Evolutionary conservation across 2,888 invertebrate species (phyloP), one percentile per base, ranked within the genome.

Genomic region (Tuberolachnus salignus): DNA sequence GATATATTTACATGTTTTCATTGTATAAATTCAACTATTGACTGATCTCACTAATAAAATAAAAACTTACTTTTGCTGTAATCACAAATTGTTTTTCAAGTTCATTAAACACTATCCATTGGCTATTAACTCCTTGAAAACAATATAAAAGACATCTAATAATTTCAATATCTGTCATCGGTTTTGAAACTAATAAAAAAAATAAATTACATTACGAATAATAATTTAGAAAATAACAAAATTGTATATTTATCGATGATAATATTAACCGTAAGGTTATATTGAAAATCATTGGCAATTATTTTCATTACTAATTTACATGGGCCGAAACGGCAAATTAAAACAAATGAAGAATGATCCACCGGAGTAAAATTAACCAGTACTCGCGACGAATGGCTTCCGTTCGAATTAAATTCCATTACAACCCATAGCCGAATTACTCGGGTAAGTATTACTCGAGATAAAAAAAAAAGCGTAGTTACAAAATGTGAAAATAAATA

Each of bases 101-200:
- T 66, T 71, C 53, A 84, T 92, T 91, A 83, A 90, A 89, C 82
- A 90, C 90, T 26, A 94, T 86, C 83, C 91, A 88, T 83, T 91
- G 91, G 23, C 94, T 92, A 83, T 93, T 92, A 81, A 97, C 93
- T 4, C 97, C 97, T 84, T 95, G 94, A 82, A 97, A 92, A 1
- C 92, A 91, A 84, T 93, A 92, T 69, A 97, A 90, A 14, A 95
- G 89, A 84, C 94, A 95, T 83, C 92, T 90, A 1, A 93, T 90
- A 81, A 91, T 84, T 69, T 88, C 87, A 81, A 86, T 85, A 83
- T 88, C 88, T 1, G 87, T 86, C 66, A 87, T 81, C 63, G 80
- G 49, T 10, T 59, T 59, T 10, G 21, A 13, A 59, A 19, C 67
- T 67, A 57, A 64, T 23, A 74, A 53, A 4, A 34, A 53, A 46